These are phyloP conservation scores for Biston betularia DNA, from an alignment of 2,888 invertebrate genomes.

Conservation along the genomic window DNA sequence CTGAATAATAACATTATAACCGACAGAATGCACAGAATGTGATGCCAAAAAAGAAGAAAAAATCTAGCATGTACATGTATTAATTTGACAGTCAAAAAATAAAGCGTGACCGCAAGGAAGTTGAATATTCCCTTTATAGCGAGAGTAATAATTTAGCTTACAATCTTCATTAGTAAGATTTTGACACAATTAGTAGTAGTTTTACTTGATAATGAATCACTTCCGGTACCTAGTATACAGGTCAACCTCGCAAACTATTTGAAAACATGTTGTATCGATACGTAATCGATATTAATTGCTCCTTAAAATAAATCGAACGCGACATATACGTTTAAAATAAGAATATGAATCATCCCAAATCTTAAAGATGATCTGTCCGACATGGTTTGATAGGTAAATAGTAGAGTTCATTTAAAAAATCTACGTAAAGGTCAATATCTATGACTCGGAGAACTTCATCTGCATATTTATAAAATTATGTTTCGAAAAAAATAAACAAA, in stretches of 20 bases:
- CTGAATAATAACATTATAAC: too few species aligned
- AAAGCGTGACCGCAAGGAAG: too few species aligned
- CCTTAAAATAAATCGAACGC: not conserved
- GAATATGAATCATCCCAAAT: conserved; percentile 8
- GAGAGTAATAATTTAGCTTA: too few species aligned
- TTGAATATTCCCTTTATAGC: too few species aligned
- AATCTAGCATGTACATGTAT: too few species aligned
- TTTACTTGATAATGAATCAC: conserved; percentile 73
- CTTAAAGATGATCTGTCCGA: conserved; percentile 1
- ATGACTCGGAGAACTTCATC: not conserved
- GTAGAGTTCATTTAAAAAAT: conserved; percentile 2
- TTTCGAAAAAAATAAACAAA: not conserved
- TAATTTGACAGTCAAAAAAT: too few species aligned
- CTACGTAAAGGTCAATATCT: not conserved
- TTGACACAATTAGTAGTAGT: conserved; percentile 44
- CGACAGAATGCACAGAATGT: too few species aligned
- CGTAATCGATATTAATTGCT: conserved; percentile 16
- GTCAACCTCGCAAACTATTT: conserved; percentile 57
- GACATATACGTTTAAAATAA: not conserved
- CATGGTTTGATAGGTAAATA: conserved; percentile 1
- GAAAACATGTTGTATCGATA: conserved; percentile 18
- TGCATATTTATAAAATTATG: not conserved
- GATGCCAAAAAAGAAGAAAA: too few species aligned
- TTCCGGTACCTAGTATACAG: conserved; percentile 24
- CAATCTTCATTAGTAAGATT: too few species aligned